Evolutionary conservation across 2,113 vertebrate genomes (phyloP).

Genomic region (Petrocephalus zakoni): DNA sequence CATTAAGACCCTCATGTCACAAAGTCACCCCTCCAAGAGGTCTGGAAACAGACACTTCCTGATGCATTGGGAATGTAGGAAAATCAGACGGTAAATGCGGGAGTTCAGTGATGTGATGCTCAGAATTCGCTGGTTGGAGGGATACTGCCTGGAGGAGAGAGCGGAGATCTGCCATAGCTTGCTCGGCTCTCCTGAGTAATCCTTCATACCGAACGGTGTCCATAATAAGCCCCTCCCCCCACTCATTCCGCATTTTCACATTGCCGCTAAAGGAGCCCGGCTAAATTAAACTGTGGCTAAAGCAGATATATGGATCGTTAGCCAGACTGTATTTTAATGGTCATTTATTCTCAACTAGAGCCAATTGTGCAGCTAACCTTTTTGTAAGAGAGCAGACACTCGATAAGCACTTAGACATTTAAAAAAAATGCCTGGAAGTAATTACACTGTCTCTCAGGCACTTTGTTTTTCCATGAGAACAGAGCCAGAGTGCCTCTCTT

Average conservation of each 20-base stretch:
- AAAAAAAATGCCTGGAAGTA: constrained; percentile 1
- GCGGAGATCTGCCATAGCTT: no score
- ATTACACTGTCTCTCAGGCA: background rate
- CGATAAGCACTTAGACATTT: constrained; percentile 1
- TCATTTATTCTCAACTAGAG: background rate
- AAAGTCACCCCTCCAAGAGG: background rate
- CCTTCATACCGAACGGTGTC: background rate
- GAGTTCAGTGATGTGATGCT: background rate
- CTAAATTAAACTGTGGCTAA: background rate
- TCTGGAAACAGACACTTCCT: background rate
- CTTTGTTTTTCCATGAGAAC: constrained; percentile 17
- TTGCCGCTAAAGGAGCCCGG: background rate
- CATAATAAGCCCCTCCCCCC: background rate
- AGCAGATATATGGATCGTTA: constrained; percentile 14
- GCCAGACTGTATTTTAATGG: constrained; percentile 13
- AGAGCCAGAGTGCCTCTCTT: background rate
- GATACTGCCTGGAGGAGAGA: background rate
- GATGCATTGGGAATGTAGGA: background rate
- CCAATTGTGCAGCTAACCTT: constrained; percentile 13
- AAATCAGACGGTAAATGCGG: background rate
- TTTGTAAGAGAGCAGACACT: background rate
- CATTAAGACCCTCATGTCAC: constrained; percentile 9
- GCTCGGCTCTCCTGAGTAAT: background rate
- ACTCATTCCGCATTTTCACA: background rate
- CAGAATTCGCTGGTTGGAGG: no score